These are phyloP conservation scores for Chaetodon auriga DNA, from an alignment of 2,113 vertebrate genomes.

Conservation along the genomic window DNA sequence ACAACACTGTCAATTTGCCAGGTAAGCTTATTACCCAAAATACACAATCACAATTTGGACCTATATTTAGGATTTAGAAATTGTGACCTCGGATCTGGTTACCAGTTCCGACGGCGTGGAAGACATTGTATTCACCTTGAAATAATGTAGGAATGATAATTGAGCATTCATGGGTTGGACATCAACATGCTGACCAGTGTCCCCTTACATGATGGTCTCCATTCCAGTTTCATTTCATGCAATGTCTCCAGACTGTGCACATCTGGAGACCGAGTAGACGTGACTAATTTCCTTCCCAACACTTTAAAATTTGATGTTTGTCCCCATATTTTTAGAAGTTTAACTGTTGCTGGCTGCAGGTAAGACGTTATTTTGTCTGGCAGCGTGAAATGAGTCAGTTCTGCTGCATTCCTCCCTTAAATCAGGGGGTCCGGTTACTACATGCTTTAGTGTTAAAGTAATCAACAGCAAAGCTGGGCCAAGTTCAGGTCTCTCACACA, in stretches of 20 bases:
- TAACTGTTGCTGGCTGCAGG: background rate
- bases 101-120: too few relatives aligned
- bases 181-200: too few relatives aligned
- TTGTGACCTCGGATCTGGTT: background rate
- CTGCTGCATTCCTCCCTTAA: background rate
- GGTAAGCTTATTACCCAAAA: background rate
- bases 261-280: background rate
- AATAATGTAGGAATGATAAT: too few relatives aligned
- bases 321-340: background rate
- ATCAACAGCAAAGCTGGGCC: background rate
- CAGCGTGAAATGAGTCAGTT: background rate
- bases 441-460: conserved; percentile 17
- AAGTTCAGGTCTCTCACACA: background rate
- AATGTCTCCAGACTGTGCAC: background rate
- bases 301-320: background rate
- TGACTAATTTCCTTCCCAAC: background rate
- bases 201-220: too few relatives aligned
- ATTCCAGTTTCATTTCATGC: background rate
- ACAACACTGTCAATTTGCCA: too few relatives aligned
- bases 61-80: background rate
- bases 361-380: background rate
- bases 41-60: too few relatives aligned
- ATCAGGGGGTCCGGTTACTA: background rate
- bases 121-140: too few relatives aligned
- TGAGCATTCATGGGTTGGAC: too few relatives aligned